A percentile compares a stretch with the other conserved stretches of the same genome.
These are phyloP conservation scores for Strigamia transsilvanica DNA, from an alignment of 2,888 invertebrate genomes.

Conservation along the genomic window DNA sequence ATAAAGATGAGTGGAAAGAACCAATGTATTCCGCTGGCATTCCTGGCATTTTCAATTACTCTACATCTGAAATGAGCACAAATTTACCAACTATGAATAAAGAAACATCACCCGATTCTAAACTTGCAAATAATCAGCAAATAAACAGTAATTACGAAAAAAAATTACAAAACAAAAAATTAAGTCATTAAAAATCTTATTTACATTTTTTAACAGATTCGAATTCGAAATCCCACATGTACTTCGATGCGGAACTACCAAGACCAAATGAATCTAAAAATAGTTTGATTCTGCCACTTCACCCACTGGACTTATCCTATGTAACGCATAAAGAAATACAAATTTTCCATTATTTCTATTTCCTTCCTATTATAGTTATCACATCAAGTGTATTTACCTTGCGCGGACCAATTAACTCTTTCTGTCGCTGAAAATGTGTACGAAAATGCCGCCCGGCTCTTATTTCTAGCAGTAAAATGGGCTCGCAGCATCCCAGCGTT, in stretches of 20 bases:
- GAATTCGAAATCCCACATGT: neutral
- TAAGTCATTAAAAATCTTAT: neutral
- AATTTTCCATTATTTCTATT: neutral
- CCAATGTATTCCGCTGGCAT: neutral
- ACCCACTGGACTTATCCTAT: neutral
- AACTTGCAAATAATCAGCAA: neutral
- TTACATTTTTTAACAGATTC: neutral
- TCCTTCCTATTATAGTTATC: neutral
- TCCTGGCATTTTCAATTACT: neutral
- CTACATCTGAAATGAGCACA: neutral
- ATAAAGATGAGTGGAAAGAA: neutral
- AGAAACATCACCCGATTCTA: neutral
- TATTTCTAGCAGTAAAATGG: conserved; percentile 83
- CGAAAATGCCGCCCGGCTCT: conserved; percentile 74
- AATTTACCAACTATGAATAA: neutral
- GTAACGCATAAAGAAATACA: neutral
- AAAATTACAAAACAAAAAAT: neutral
- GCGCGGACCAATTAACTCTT: conserved; percentile 59
- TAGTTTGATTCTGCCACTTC: neutral
- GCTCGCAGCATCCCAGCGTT: conserved; percentile 79
- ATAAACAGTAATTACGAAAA: neutral
- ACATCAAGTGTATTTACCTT: conserved; percentile 50
- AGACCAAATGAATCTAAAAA: neutral
- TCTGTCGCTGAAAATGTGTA: conserved; percentile 70
- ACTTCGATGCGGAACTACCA: neutral